These are phyloP conservation scores for Verasper variegatus DNA, from an alignment of 2,113 vertebrate genomes.

Conservation along the genomic window DNA sequence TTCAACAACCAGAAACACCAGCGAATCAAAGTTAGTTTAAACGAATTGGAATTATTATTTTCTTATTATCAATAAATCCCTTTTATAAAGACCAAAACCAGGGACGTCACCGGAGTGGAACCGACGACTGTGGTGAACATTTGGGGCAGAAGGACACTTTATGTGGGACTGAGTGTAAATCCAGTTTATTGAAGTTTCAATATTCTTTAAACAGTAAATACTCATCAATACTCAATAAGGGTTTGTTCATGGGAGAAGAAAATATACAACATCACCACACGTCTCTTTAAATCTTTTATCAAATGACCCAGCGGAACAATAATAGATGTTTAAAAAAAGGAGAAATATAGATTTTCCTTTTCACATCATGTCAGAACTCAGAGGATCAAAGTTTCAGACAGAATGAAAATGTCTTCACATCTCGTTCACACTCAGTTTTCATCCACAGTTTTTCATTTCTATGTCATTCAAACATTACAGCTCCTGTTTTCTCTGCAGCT, in stretches of 20 bases:
- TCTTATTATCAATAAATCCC: slow-evolving; percentile 2
- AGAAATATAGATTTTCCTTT: background rate
- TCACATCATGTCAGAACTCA: too few relatives aligned
- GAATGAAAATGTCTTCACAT: too few relatives aligned
- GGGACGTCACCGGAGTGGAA: too few relatives aligned
- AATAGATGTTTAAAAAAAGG: background rate
- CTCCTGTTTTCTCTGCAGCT: background rate
- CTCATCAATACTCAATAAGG: too few relatives aligned
- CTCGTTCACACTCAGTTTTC: background rate
- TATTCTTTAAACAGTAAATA: too few relatives aligned
- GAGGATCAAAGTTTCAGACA: background rate
- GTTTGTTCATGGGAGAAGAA: too few relatives aligned
- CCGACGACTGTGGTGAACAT: too few relatives aligned
- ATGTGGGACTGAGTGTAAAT: too few relatives aligned
- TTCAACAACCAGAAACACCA: background rate
- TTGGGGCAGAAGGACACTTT: too few relatives aligned
- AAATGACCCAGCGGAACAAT: background rate
- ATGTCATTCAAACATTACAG: slow-evolving; percentile 28
- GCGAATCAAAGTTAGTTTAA: background rate
- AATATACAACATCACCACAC: background rate
- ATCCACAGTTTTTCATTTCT: background rate
- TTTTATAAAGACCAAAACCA: background rate
- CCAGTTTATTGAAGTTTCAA: too few relatives aligned
- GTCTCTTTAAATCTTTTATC: background rate
- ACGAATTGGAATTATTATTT: background rate